Base-by-base conservation (phyloP, 2,113 vertebrate species). In the Myxocyprinus asiaticus region DNA sequence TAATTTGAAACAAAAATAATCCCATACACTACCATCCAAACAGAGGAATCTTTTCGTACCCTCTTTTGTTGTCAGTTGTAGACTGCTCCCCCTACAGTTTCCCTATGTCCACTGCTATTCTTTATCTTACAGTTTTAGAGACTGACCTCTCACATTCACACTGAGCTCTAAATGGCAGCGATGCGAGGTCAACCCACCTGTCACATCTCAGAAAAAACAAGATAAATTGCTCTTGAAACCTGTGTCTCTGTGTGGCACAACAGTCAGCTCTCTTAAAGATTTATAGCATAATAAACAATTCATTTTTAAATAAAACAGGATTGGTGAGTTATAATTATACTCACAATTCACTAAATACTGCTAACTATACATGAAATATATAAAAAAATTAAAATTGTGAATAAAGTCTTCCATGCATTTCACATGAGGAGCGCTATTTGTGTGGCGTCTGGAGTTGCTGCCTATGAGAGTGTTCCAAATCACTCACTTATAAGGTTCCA, bases 211-310 rank as follows among this genome's bases (percentile, higher is more conserved):
- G 43, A 56, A 66, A 61, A 50, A 70, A 50, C 68, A 55, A 43
- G 50, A 76, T 77, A 68, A 77, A 78, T 61, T 70, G 75, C 66
- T 63, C 72, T 70, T 83, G 78, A 81, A 73, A 83, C 45, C 33
- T 11, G 51, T 66, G 76, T 45, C 72, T 80, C 73, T 11, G 33
- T 11, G 73, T 76, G 44, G 58, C 43, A 63, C 75, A 45, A 15
- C 22, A 12, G 55, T 42, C 74, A 71, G 61, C 75, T 80, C 72
- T 62, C 53, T 33, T 1, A 58, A 17, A 12, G 4, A 70, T 69
- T 15, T 62, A 61, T 11, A 61, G 47, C 6, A 61, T 5, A 33
- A 50, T 33, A 33, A 63, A 62, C 6, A 7, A 74, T 62, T 48
- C 33, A 33, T 33, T 33, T 33, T 33, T 33, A 33, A 33, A 1